Conservation (phyloP, 1,140 invertebrate species). For the Drosophila lowei region DNA sequence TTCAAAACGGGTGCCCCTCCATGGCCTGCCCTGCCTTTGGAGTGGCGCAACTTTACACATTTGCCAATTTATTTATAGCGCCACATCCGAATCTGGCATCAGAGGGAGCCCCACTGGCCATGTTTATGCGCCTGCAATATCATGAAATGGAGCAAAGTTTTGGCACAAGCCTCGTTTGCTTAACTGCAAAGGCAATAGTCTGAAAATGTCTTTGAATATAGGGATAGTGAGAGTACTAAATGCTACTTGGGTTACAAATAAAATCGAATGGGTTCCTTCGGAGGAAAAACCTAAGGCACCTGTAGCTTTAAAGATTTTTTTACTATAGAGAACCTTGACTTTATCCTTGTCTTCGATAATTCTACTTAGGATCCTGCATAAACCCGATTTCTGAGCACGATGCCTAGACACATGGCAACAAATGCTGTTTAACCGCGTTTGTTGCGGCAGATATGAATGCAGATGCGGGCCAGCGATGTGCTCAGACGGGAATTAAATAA, state of each 20-base stretch:
- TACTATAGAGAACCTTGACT: neutral
- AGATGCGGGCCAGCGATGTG: constrained; percentile 50
- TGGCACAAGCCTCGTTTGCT: constrained; percentile 9
- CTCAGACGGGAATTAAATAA: constrained; percentile 55
- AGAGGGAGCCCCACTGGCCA: neutral
- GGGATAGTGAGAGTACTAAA: too few species aligned
- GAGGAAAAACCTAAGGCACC: too few species aligned
- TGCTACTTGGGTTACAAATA: too few species aligned
- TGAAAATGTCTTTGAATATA: too few species aligned
- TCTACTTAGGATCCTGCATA: constrained; percentile 6
- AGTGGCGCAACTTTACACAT: constrained; percentile 70
- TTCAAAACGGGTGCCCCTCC: constrained; percentile 48
- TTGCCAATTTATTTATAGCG: constrained; percentile 72
- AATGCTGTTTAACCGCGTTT: constrained; percentile 33
- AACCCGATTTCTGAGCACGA: constrained; percentile 13
- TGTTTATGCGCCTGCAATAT: constrained; percentile 39
- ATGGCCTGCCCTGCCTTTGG: constrained; percentile 19
- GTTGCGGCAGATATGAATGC: constrained; percentile 42
- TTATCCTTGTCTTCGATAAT: neutral
- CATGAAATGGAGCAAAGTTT: constrained; percentile 27
- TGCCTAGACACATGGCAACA: neutral
- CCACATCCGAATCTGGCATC: constrained; percentile 34
- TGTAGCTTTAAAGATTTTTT: too few species aligned
- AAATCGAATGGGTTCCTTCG: too few species aligned
- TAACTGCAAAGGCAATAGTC: too few species aligned